Evolutionary conservation across 2,888 invertebrate genomes (phyloP), one percentile per base, ranked within the genome.

Genomic region (Drosophila histrio): DNA sequence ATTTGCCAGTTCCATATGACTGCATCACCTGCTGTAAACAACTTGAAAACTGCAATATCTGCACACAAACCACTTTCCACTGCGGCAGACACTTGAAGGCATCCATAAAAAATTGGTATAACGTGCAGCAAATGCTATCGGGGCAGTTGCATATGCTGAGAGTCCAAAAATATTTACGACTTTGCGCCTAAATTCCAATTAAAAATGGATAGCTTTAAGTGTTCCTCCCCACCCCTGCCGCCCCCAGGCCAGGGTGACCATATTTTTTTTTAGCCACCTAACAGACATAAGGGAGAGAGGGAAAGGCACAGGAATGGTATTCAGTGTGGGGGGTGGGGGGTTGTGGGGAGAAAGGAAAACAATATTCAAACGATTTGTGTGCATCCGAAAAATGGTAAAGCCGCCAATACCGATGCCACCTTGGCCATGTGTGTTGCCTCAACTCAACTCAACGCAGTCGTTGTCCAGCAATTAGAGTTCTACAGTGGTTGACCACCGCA

Each of bases 141-240:
- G 15, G 13, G 21, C 17, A 26, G 46, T 59, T 38, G 11, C 17
- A 47, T 56, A 5, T 39, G 52, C n/a, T 22, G 17, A 11, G 44
- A 19, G 52, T 34, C 46, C 13, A 52, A 47, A 67, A 79, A 83
- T 78, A 84, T 83, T 83, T 78, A 83, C 83, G 86, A 74, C 74
- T 74, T 69, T 84, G 62, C 77, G 79, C 74, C 86, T 73, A 83
- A 86, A 84, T 80, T 84, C 83, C 86, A 84, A 84, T 84, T 84
- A 86, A 84, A 86, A 86, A 72, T 77, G 61, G 65, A 70, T 77
- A 73, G 73, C 73, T 72, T 78, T 71, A 83, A 84, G 80, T 74
- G 76, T 63, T 58, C 21, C 54, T 36, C 22, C 26, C 26, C 21
- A 1, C 26, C 11, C 9, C 8, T 32, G 47, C 26, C 26, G 13